phyloP scores from a whole-genome alignment of 2,888 invertebrate genomes.

The Tetragonula carbonaria region DNA sequence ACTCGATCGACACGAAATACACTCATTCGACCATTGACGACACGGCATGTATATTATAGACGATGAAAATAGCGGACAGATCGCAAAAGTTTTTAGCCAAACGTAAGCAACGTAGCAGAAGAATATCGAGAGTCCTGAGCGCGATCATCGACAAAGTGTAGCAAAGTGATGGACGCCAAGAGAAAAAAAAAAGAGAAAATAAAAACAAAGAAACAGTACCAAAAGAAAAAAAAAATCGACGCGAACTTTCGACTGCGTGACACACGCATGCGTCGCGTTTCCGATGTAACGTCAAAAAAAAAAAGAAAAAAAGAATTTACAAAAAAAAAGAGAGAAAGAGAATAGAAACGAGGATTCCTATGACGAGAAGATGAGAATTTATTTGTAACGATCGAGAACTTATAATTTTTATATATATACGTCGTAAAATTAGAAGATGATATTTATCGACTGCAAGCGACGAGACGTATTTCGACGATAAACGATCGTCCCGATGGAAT shows the following conservation, averaged over 20 bases:
- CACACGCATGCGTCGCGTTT: not conserved
- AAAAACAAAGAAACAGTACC: not conserved
- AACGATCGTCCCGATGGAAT: constrained; percentile 15
- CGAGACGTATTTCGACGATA: constrained; percentile 11
- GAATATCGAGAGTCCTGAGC: constrained; percentile 8
- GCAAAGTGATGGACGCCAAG: constrained; percentile 26
- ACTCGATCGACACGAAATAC: constrained; percentile 57
- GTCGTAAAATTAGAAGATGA: constrained; percentile 21
- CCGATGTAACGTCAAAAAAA: not conserved
- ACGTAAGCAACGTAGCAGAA: constrained; percentile 19
- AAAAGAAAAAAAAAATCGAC: not conserved
- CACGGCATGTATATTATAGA: constrained; percentile 55
- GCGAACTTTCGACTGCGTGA: not conserved
- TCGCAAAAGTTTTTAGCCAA: constrained; percentile 38
- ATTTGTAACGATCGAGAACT: constrained; percentile 27
- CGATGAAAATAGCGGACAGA: constrained; percentile 45
- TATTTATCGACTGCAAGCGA: constrained; percentile 28
- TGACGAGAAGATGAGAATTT: constrained; percentile 23
- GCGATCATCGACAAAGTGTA: constrained; percentile 22
- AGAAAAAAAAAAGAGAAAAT: not conserved
- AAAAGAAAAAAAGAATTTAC: not conserved
- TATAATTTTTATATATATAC: constrained; percentile 52
- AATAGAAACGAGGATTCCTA: constrained; percentile 43
- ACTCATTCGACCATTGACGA: constrained; percentile 58
- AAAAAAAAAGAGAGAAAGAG: not conserved